Evolutionary conservation across 1,140 invertebrate genomes (phyloP), one percentile per base, ranked within the genome.

Genomic region (Heliconius eleuchia): DNA sequence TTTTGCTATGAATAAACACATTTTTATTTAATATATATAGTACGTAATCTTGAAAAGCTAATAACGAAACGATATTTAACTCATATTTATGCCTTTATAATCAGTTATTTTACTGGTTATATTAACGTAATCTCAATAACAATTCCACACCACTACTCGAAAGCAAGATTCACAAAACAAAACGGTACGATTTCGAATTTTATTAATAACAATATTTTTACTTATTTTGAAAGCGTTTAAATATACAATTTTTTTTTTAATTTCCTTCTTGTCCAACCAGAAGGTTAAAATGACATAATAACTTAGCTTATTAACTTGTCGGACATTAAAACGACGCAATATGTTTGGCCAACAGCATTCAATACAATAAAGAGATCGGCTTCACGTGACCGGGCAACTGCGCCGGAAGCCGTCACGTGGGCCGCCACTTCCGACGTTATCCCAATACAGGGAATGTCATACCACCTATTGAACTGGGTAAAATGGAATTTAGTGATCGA

Each of bases 321-420:
- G 19, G 55, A 66, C 23, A 66, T 66, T 13, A 37, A 55, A 74
- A 27, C 34, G 71, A 70, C 46, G 66, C 74, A 76, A 76, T 76
- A 42, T 50, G 23, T 18, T 76, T 34, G 23, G 2, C 66, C 73
- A 76, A 42, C 78, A 79, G 71, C 34, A 76, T 79, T 79, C 78
- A 75, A 42, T 71, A 82, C 84, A 86, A 87, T 84, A 84, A 82
- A 83, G 81, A 86, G 86, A 85, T 87, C 80, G 87, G 84, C 84
- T 86, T 88, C 87, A 89, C 85, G 85, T 86, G 89, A 87, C 85
- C 84, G 73, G 80, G 81, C 77, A 72, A 72, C 79, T 78, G 76
- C 80, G 85, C 85, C 87, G 89, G 90, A 91, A 84, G 85, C 83
- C 82, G 88, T 93, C 89, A 89, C 85, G 86, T 85, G 84, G 87